Conservation (phyloP, 2,797 vertebrate genomes). For the Macropus fuliginosus region DNA sequence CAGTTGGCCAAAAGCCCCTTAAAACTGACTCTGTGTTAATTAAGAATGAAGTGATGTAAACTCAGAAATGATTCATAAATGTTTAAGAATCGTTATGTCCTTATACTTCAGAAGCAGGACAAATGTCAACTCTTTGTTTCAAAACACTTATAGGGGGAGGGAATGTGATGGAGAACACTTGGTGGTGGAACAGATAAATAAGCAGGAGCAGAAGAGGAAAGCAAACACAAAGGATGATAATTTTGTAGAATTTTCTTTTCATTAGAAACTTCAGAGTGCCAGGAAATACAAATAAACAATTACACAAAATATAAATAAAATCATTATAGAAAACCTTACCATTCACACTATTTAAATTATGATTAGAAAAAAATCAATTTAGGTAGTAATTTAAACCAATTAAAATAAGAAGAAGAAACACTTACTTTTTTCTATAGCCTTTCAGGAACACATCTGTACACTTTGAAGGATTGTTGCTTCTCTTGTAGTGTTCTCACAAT, state of each 20-base stretch:
- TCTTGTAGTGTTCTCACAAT: neutral
- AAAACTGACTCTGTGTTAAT: constrained; percentile 73
- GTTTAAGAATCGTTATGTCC: constrained; percentile 56
- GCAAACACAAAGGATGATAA: neutral
- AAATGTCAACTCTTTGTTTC: constrained; percentile 1
- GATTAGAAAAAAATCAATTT: neutral
- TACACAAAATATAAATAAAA: neutral
- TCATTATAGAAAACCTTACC: neutral
- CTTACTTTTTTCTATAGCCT: neutral
- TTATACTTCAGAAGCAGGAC: constrained; percentile 48
- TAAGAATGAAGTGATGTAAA: constrained; percentile 75
- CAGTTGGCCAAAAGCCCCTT: constrained; percentile 65
- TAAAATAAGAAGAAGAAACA: neutral
- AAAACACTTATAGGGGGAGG: constrained; percentile 16
- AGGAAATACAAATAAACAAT: neutral
- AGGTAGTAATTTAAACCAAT: neutral
- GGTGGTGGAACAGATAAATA: neutral
- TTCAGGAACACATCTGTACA: neutral
- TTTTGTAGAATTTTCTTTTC: neutral
- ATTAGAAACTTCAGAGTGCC: neutral
- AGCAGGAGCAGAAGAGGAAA: neutral
- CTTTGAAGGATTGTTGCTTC: neutral
- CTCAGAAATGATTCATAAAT: constrained; percentile 63
- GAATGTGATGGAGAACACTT: neutral
- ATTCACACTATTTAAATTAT: neutral